A percentile compares a stretch with the other conserved stretches of the same genome.
phyloP scores from a whole-genome alignment of 2,888 invertebrate genomes.

The Tryphoninae sp. region DNA sequence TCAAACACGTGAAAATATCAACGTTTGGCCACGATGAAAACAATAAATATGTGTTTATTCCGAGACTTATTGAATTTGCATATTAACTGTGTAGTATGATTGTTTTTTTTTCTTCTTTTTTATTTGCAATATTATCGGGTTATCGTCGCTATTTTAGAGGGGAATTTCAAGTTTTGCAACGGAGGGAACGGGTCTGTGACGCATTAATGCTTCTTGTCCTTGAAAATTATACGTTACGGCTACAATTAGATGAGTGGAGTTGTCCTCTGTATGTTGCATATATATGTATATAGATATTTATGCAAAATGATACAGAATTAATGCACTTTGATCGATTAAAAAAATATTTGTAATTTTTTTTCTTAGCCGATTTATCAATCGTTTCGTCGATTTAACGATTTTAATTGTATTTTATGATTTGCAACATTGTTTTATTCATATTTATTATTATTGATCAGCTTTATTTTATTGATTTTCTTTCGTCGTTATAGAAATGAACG shows the following conservation, averaged over 20 bases:
- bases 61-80: conserved; percentile 34
- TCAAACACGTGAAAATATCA: conserved; percentile 42
- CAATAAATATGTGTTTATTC: conserved; percentile 18
- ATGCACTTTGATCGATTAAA: conserved; percentile 12
- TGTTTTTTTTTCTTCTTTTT: conserved; percentile 26
- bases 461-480: neutral
- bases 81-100: conserved; percentile 23
- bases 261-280: conserved; percentile 14
- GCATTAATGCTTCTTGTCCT: conserved; percentile 56
- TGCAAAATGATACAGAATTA: conserved; percentile 12
- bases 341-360: conserved; percentile 10
- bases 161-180: conserved; percentile 39
- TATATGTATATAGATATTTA: conserved; percentile 29
- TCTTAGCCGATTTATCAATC: neutral
- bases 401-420: too few species aligned
- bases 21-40: conserved; percentile 10
- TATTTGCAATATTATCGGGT: conserved; percentile 26
- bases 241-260: conserved; percentile 59
- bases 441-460: neutral
- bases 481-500: too few species aligned
- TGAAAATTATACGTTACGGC: conserved; percentile 53
- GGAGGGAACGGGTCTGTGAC: conserved; percentile 25
- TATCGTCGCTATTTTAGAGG: conserved; percentile 8
- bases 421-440: neutral
- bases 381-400: neutral